phyloP scores from a whole-genome alignment of 2,888 invertebrate species.

The Oegoconia quadripuncta region DNA sequence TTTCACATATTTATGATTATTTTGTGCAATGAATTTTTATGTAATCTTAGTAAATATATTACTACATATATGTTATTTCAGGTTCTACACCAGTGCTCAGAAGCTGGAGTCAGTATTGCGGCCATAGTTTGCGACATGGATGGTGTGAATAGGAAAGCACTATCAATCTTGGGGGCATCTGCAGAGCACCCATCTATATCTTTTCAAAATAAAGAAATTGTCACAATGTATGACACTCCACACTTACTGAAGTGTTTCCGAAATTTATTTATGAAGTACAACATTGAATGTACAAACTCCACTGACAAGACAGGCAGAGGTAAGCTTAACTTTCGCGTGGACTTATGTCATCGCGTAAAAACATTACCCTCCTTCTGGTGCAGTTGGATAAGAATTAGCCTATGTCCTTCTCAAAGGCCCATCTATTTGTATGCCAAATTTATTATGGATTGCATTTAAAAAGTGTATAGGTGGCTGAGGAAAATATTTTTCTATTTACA shows the following conservation, averaged over 20 bases:
- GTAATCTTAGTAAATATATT: neutral
- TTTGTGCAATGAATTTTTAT: neutral
- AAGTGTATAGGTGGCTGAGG: too few relatives aligned
- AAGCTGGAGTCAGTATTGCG: constrained; percentile 11
- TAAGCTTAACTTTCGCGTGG: too few relatives aligned
- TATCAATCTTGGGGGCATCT: constrained; percentile 15
- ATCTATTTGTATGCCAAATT: too few relatives aligned
- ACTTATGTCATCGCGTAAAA: too few relatives aligned
- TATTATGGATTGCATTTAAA: too few relatives aligned
- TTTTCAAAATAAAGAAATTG: constrained; percentile 12
- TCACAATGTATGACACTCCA: constrained; percentile 15
- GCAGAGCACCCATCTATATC: constrained; percentile 3
- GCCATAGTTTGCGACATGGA: constrained; percentile 22
- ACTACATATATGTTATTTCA: constrained; percentile 8
- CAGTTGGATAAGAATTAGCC: too few relatives aligned
- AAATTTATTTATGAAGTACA: constrained; percentile 18
- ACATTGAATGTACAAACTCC: constrained; percentile 12
- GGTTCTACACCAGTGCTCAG: constrained; percentile 13
- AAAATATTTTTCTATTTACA: neutral
- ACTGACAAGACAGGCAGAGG: too few relatives aligned
- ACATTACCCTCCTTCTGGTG: too few relatives aligned
- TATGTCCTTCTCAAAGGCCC: too few relatives aligned
- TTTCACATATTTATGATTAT: too few relatives aligned
- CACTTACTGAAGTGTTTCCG: constrained; percentile 21
- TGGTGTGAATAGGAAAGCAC: constrained; percentile 16